Evolutionary conservation across 1,140 invertebrate species (phyloP).

Genomic region (Bathynomus jamesi): DNA sequence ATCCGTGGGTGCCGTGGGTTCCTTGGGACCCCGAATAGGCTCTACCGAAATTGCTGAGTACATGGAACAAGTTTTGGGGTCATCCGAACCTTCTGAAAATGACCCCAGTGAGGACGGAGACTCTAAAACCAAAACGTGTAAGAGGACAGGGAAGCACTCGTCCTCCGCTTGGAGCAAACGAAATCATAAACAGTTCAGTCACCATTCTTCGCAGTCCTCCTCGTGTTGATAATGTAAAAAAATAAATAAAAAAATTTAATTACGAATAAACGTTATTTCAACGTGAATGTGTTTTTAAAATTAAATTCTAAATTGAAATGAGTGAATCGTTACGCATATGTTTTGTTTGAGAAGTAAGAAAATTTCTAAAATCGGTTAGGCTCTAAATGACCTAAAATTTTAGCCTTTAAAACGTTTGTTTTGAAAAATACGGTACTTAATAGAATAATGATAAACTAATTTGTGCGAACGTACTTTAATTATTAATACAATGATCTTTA

Average conservation of each 20-base stretch:
- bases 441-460: background rate
- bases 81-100: slow-evolving; percentile 31
- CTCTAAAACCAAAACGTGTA: slow-evolving; percentile 29
- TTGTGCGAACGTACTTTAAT: too few relatives aligned
- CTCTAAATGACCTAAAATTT: background rate
- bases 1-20: slow-evolving; percentile 10
- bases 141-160: slow-evolving; percentile 30
- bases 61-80: slow-evolving; percentile 37
- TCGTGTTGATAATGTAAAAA: slow-evolving; percentile 18
- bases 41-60: slow-evolving; percentile 37
- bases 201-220: slow-evolving; percentile 27
- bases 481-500: too few relatives aligned
- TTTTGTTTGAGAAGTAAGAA: too few relatives aligned
- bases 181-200: slow-evolving; percentile 26
- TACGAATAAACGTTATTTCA: too few relatives aligned
- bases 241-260: background rate
- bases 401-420: background rate
- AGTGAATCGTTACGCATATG: too few relatives aligned
- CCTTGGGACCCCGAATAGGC: slow-evolving; percentile 26
- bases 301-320: too few relatives aligned
- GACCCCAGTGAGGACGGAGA: slow-evolving; percentile 27
- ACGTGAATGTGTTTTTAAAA: too few relatives aligned
- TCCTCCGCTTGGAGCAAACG: slow-evolving; percentile 20
- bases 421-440: background rate
- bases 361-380: too few relatives aligned